phyloP scores from a whole-genome alignment of 1,140 invertebrate genomes.

The Penaeus japonicus region DNA sequence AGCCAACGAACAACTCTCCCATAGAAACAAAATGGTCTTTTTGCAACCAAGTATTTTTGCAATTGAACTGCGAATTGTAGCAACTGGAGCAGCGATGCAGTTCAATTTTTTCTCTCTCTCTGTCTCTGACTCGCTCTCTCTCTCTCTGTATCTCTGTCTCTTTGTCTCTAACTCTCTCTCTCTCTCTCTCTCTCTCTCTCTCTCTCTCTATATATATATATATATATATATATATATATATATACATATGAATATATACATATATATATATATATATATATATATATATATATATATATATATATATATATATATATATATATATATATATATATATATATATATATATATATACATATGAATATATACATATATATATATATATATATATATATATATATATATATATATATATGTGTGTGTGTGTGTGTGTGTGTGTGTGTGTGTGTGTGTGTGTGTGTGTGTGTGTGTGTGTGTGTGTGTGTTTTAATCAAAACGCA shows the following conservation, averaged over 20 bases:
- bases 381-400: not conserved
- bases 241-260: not conserved
- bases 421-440: not conserved
- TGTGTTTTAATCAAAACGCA: not conserved
- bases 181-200: not conserved
- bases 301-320: slow-evolving; percentile 13
- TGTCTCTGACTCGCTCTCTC: too few species aligned
- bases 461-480: slow-evolving; percentile 1
- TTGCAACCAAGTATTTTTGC: too few species aligned
- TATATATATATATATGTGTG: not conserved
- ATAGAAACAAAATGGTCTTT: too few species aligned
- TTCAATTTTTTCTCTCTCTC: too few species aligned
- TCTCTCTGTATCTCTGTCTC: not conserved
- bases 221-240: not conserved
- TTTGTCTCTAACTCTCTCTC: not conserved
- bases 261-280: slow-evolving; percentile 15
- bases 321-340: not conserved
- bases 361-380: not conserved
- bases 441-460: not conserved
- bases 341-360: not conserved
- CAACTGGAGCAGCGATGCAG: too few species aligned
- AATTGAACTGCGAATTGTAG: too few species aligned
- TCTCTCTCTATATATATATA: not conserved
- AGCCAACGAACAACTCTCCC: too few species aligned
- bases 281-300: not conserved